Conservation (phyloP, 2,888 invertebrate species). For the Apodemia duryi region DNA sequence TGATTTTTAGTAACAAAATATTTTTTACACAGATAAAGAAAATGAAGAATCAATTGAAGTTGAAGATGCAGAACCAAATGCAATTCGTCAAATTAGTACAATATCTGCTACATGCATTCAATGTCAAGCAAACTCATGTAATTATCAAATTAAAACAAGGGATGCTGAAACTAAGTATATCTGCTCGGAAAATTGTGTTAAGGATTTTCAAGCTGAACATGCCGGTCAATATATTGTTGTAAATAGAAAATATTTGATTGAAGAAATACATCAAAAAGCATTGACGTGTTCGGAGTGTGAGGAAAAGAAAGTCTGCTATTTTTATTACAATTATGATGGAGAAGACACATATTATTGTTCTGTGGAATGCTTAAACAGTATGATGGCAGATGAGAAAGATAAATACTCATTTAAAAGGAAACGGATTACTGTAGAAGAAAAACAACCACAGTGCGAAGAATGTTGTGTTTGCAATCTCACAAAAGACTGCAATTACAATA, state of each 20-base stretch:
- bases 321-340: conserved; percentile 66
- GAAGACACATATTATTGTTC: conserved; percentile 77
- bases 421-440: conserved; percentile 67
- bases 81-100: conserved; percentile 61
- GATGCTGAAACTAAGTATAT: conserved; percentile 53
- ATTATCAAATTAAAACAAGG: conserved; percentile 48
- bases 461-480: conserved; percentile 74
- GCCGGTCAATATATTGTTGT: conserved; percentile 49
- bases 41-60: conserved; percentile 60
- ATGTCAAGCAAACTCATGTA: conserved; percentile 58
- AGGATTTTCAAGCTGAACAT: conserved; percentile 57
- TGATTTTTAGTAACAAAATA: not conserved
- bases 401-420: conserved; percentile 77
- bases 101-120: conserved; percentile 63
- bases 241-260: conserved; percentile 59
- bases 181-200: conserved; percentile 73
- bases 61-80: conserved; percentile 49
- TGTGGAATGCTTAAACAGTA: conserved; percentile 70
- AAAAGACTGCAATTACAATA: conserved; percentile 67
- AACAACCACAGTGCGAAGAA: conserved; percentile 38
- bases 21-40: conserved; percentile 62
- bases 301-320: conserved; percentile 62
- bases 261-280: conserved; percentile 53
- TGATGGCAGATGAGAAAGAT: conserved; percentile 74
- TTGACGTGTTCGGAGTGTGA: conserved; percentile 64